These are phyloP conservation scores for Galeopterus variegatus DNA, from an alignment of 2,113 vertebrate species.

Conservation along the genomic window DNA sequence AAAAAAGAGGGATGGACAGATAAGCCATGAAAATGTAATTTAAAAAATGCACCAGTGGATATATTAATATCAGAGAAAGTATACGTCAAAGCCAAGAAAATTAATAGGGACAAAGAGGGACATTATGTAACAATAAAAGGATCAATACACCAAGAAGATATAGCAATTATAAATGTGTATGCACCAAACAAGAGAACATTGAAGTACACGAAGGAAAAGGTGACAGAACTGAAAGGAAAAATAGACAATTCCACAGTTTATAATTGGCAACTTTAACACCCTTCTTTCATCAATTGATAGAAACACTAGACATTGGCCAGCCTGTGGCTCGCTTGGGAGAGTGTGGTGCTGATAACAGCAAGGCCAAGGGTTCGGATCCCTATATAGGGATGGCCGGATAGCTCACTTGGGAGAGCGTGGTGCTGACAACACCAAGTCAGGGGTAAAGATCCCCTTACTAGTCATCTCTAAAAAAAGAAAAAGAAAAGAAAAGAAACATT, in stretches of 20 bases:
- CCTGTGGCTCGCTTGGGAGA: too few species aligned
- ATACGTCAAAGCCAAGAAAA: background rate
- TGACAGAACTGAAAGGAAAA: background rate
- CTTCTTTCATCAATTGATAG: background rate
- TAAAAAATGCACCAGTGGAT: background rate
- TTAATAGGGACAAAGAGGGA: background rate
- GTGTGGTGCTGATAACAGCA: too few species aligned
- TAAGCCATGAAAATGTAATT: background rate
- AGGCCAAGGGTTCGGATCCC: too few species aligned
- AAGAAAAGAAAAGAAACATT: background rate
- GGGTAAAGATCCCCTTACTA: too few species aligned
- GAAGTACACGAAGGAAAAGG: background rate
- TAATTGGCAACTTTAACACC: background rate
- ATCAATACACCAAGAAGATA: background rate
- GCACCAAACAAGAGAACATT: background rate
- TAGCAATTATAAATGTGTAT: background rate
- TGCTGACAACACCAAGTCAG: too few species aligned
- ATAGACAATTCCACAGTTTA: background rate
- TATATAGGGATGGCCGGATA: too few species aligned
- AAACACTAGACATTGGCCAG: too few species aligned
- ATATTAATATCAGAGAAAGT: background rate
- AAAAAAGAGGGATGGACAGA: background rate
- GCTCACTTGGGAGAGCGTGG: too few species aligned
- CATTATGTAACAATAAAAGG: background rate
- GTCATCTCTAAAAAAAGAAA: too few species aligned